Conservation (phyloP, 2,888 invertebrate species). For the Atrina japonica region DNA sequence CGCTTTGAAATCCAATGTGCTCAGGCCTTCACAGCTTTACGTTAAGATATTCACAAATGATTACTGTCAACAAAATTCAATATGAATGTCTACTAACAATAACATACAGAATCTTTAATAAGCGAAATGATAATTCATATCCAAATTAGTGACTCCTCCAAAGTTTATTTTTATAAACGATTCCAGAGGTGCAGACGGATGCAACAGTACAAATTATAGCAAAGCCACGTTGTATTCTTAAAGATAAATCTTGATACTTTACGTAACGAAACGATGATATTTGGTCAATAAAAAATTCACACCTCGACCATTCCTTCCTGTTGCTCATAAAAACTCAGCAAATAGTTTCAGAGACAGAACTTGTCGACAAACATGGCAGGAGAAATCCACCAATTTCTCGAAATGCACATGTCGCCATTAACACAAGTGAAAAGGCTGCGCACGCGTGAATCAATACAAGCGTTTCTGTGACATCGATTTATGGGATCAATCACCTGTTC, state of each 20-base stretch:
- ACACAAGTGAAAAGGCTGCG: constrained; percentile 61
- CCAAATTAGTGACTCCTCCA: background rate
- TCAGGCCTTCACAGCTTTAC: constrained; percentile 20
- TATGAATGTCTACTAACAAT: background rate
- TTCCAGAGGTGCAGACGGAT: background rate
- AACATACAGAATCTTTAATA: too few species aligned
- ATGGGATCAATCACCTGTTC: background rate
- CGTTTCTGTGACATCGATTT: background rate
- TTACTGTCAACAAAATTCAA: too few species aligned
- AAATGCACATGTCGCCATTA: constrained; percentile 78
- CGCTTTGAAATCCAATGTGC: constrained; percentile 32
- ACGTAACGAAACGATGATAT: too few species aligned
- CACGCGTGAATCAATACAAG: constrained; percentile 66
- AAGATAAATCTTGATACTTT: background rate
- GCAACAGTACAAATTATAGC: background rate
- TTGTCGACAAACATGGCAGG: constrained; percentile 55
- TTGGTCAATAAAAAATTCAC: background rate
- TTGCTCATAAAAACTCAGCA: background rate
- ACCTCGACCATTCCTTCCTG: background rate
- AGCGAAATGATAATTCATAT: too few species aligned
- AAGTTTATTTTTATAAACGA: background rate
- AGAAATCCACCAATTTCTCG: constrained; percentile 50
- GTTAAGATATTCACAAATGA: background rate
- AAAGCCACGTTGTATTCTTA: constrained; percentile 40
- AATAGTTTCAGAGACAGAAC: constrained; percentile 17